Evolutionary conservation across 2,113 vertebrate genomes (phyloP).

Genomic region (Heteronetta atricapilla): DNA sequence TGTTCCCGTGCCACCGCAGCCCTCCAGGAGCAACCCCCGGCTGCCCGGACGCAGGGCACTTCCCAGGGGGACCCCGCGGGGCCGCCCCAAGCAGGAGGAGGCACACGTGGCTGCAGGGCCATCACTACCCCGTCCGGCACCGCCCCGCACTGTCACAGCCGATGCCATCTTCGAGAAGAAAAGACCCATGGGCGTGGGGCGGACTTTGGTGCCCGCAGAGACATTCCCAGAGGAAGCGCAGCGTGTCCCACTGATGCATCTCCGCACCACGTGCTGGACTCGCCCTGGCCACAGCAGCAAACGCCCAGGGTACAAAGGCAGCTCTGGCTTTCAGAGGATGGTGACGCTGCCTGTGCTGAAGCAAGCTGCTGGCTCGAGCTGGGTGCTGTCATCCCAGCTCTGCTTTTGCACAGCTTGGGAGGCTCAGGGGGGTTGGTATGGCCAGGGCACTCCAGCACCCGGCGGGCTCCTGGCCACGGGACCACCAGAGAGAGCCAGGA

Average conservation of each 20-base stretch:
- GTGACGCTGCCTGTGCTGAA: neutral
- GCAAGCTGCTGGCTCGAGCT: neutral
- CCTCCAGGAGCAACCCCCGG: neutral
- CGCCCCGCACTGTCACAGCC: fast-evolving
- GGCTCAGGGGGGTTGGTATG: neutral
- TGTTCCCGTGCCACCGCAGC: neutral
- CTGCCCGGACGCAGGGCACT: neutral
- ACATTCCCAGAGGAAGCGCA: neutral
- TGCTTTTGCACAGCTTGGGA: fast-evolving
- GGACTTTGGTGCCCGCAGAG: neutral
- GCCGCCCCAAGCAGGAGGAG: neutral
- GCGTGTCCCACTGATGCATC: fast-evolving
- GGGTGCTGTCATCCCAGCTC: fast-evolving
- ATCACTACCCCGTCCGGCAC: neutral
- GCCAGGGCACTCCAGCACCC: neutral
- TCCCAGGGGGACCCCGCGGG: neutral
- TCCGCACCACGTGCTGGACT: fast-evolving
- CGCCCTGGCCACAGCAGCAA: neutral
- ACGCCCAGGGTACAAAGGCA: neutral
- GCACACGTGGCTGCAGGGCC: neutral
- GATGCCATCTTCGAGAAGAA: neutral
- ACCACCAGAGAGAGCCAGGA: too few species aligned
- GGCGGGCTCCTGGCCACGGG: fast-evolving
- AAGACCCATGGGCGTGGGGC: neutral
- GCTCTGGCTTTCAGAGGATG: fast-evolving